Evolutionary conservation across 2,888 invertebrate species (phyloP).

Genomic region (Xestia ashworthii): DNA sequence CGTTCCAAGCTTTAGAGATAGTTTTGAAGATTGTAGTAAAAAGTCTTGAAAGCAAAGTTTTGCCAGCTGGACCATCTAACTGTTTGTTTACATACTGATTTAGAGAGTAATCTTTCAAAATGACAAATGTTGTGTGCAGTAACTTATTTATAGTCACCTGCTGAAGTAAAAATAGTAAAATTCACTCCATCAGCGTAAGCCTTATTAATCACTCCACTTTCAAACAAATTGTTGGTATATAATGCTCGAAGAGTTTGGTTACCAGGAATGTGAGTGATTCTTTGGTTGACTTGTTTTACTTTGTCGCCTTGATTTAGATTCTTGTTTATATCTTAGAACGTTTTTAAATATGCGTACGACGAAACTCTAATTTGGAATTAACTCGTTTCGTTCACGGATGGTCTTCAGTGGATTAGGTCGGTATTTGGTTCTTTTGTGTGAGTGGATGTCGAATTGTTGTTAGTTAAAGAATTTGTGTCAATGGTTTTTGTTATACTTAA

Average conservation of each 20-base stretch:
- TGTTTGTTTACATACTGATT: constrained; percentile 76
- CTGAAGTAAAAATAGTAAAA: constrained; percentile 75
- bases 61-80: constrained; percentile 27
- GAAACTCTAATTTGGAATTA: constrained; percentile 57
- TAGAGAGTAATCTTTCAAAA: constrained; percentile 85
- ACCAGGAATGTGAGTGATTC: constrained; percentile 66
- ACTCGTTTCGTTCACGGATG: constrained; percentile 55
- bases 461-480: background rate
- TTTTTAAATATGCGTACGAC: constrained; percentile 64
- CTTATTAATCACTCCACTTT: constrained; percentile 84
- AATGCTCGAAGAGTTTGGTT: constrained; percentile 73
- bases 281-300: constrained; percentile 59
- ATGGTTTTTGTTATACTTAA: constrained; percentile 5
- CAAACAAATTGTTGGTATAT: constrained; percentile 84
- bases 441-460: background rate
- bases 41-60: constrained; percentile 62
- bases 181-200: constrained; percentile 85
- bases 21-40: constrained; percentile 36
- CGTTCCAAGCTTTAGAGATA: constrained; percentile 27
- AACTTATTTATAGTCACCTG: constrained; percentile 79
- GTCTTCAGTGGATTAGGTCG: constrained; percentile 17
- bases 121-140: constrained; percentile 79
- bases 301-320: constrained; percentile 66
- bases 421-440: constrained; percentile 22
- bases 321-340: constrained; percentile 63